phyloP scores from a whole-genome alignment of 2,113 vertebrate species.

The Delphinapterus leucas region DNA sequence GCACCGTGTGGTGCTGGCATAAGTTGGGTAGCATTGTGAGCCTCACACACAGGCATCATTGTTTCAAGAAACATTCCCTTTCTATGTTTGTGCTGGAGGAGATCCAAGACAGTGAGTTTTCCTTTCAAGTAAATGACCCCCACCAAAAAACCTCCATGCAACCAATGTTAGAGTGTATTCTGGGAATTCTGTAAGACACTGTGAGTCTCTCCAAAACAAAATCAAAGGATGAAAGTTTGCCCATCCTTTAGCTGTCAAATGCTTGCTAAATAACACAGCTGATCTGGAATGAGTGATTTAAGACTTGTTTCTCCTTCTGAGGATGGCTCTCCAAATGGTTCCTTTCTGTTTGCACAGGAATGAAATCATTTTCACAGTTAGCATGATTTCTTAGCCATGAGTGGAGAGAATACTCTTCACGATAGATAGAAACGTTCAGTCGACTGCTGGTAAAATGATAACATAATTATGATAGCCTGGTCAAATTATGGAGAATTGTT shows the following conservation, averaged over 20 bases:
- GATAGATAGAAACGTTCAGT: not conserved
- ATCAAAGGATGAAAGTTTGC: not conserved
- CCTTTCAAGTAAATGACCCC: not conserved
- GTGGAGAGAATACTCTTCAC: not conserved
- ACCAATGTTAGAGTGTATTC: not conserved
- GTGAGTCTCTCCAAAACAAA: conserved; percentile 10
- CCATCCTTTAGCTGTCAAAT: not conserved
- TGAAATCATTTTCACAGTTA: not conserved
- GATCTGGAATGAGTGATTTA: not conserved
- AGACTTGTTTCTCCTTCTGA: not conserved
- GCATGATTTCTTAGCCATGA: not conserved
- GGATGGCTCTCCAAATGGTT: not conserved
- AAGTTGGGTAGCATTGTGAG: not conserved
- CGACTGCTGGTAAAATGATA: not conserved
- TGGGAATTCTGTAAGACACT: not conserved
- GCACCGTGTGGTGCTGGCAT: not conserved
- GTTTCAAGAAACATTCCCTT: not conserved
- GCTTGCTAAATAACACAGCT: not conserved
- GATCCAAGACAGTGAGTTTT: not conserved
- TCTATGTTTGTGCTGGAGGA: not conserved
- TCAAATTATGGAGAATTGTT: not conserved
- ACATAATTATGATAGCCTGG: not conserved
- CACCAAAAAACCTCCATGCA: not conserved
- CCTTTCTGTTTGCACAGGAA: not conserved
- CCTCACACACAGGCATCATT: not conserved